A percentile compares a stretch with the other conserved stretches of the same genome.
phyloP scores from a whole-genome alignment of 2,797 vertebrate genomes.

The Dermochelys coriacea region DNA sequence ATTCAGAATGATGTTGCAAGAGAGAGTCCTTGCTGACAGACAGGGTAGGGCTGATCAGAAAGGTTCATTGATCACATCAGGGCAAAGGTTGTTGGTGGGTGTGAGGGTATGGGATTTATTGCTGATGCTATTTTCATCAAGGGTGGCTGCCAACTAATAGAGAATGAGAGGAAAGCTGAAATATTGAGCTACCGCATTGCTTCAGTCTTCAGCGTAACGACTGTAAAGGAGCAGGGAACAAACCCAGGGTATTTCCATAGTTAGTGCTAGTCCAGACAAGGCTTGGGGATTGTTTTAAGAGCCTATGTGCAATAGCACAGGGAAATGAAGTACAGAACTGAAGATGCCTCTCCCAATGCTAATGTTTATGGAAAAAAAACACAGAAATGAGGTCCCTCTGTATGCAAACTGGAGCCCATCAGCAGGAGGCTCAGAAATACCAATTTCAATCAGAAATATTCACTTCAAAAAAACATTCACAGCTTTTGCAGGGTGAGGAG shows the following conservation, averaged over 20 bases:
- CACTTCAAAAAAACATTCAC: conserved; percentile 48
- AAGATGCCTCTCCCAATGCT: background rate
- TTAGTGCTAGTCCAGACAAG: background rate
- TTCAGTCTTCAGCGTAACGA: background rate
- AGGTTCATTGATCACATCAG: background rate
- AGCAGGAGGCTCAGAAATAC: conserved; percentile 13
- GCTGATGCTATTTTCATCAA: background rate
- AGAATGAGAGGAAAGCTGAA: background rate
- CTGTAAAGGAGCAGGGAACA: conserved; percentile 18
- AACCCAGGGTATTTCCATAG: background rate
- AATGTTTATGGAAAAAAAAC: background rate
- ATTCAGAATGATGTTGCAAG: conserved; percentile 15
- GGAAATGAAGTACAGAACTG: background rate
- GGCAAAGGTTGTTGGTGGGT: background rate
- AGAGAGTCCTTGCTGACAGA: background rate
- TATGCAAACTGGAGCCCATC: background rate
- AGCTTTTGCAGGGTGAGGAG: conserved; percentile 42
- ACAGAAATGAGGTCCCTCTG: background rate
- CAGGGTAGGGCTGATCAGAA: background rate
- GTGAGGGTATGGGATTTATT: background rate
- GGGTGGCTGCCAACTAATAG: background rate
- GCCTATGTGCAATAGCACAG: background rate
- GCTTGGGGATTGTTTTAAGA: no score
- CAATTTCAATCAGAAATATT: conserved; percentile 44
- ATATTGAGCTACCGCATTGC: background rate